Base-by-base conservation (phyloP, 2,888 invertebrate species). In the Criorhina ranunculi region DNA sequence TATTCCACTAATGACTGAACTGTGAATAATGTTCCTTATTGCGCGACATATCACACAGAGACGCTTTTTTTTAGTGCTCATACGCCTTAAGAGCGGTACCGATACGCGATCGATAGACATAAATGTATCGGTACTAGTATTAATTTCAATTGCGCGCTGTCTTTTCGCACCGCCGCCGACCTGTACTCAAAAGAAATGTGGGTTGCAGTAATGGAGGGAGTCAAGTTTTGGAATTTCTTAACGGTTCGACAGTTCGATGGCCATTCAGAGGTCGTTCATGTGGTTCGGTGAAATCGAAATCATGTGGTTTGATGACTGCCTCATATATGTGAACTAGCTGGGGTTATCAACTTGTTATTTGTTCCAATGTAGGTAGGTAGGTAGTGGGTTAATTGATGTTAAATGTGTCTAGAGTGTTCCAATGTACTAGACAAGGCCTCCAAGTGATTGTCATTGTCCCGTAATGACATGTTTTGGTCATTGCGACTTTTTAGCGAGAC, bases 21-120 rank as follows among this genome's bases (percentile, higher is more conserved):
- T 42, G n/a, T n/a, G 66, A 51, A 40, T 73, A 5, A 35, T 46
- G 44, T 55, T 49, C 49, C 33, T 67, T 7, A 37, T 51, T 62
- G 75, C 46, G 72, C 67, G 69, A 81, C 69, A 81, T 81, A 75
- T 81, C 76, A 70, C 42, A 64, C 17, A 35, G 24, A 9, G 24
- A 42, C 35, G 15, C 29, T 31, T 66, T 53, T 66, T 53, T 59
- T 17, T 42, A 64, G 35, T 59, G 66, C 66, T 44, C 46, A 62
- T 33, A 62, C 40, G 15, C 46, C 69, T 42, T 60, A 69, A 31
- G 37, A 59, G 49, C 15, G 55, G 5, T 62, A 40, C 40, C 49
- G 19, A 60, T 60, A 24, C 31, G n/a, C n/a, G 67, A 62, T 73
- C 44, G 33, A 55, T n/a, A 62, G 15, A 59, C 29, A 44, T 31